Percentiles rank a stretch among this genome's conserved stretches.
Evolutionary conservation across 2,113 vertebrate genomes (phyloP).

Genomic region (Cynopterus brachyotis): DNA sequence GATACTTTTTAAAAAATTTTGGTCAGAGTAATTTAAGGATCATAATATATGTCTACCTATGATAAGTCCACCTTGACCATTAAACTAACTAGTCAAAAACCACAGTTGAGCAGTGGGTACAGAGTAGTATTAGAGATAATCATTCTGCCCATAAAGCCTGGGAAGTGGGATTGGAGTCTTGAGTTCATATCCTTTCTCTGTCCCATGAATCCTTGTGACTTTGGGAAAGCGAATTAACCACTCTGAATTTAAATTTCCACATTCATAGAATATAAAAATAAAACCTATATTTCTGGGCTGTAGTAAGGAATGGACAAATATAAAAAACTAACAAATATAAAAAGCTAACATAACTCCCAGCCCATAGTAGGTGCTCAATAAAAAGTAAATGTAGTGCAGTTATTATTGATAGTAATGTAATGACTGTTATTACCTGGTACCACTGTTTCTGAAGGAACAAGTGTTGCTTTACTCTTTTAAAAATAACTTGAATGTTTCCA

Average conservation of each 20-base stretch:
- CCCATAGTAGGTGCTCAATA: not conserved
- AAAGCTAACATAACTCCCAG: not conserved
- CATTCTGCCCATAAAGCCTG: not conserved
- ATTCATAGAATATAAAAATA: not conserved
- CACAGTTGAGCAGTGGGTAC: not conserved
- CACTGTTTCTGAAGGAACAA: not conserved
- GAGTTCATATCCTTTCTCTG: not conserved
- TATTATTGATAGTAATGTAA: not conserved
- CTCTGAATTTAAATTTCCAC: not conserved
- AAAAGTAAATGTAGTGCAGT: not conserved
- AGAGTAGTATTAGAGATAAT: not conserved
- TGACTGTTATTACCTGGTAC: not conserved
- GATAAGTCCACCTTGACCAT: not conserved
- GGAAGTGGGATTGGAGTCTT: not conserved
- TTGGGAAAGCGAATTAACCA: not conserved
- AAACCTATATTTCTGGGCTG: not conserved
- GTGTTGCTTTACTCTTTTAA: not conserved
- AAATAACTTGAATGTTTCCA: not conserved
- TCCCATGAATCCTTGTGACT: not conserved
- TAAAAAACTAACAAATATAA: not conserved
- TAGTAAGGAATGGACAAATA: not conserved
- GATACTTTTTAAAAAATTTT: conserved; percentile 7
- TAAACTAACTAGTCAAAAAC: not conserved
- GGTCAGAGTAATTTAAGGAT: not conserved
- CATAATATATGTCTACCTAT: not conserved